These are phyloP conservation scores for Drosophila ambigua DNA, from an alignment of 1,140 invertebrate genomes.

Conservation along the genomic window DNA sequence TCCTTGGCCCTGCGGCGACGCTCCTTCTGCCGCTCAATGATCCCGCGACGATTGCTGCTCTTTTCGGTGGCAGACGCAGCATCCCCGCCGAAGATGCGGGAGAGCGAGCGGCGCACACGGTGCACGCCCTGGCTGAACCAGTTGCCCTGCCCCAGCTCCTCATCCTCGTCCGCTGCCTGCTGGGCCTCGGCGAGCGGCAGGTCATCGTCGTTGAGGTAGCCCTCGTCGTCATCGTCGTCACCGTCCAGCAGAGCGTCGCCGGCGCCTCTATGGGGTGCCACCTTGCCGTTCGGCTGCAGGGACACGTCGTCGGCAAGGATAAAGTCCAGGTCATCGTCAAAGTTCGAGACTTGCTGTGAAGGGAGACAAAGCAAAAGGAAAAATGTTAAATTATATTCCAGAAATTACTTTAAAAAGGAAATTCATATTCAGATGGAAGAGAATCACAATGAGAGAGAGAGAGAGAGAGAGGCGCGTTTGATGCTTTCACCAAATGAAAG, in stretches of 20 bases:
- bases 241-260: conserved; percentile 3
- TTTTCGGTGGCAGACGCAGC: conserved; percentile 4
- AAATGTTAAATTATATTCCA: conserved; percentile 7
- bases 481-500: background rate
- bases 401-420: no score
- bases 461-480: background rate
- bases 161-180: conserved; percentile 6
- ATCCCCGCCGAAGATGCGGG: conserved; percentile 56
- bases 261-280: conserved; percentile 1
- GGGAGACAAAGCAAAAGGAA: background rate
- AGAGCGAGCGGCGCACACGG: conserved; percentile 72
- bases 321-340: conserved; percentile 45
- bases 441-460: no score
- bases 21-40: conserved; percentile 14
- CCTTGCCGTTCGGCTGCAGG: background rate
- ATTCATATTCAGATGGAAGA: no score
- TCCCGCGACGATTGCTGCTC: background rate
- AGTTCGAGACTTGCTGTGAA: conserved; percentile 59
- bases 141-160: conserved; percentile 16
- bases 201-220: conserved; percentile 24
- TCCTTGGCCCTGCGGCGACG: conserved; percentile 9
- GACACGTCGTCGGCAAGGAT: conserved; percentile 35
- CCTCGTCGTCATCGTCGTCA: background rate
- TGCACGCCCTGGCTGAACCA: conserved; percentile 63
- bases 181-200: conserved; percentile 28